These are phyloP conservation scores for Drosophila prosaltans DNA, from an alignment of 1,140 invertebrate genomes.

Conservation along the genomic window DNA sequence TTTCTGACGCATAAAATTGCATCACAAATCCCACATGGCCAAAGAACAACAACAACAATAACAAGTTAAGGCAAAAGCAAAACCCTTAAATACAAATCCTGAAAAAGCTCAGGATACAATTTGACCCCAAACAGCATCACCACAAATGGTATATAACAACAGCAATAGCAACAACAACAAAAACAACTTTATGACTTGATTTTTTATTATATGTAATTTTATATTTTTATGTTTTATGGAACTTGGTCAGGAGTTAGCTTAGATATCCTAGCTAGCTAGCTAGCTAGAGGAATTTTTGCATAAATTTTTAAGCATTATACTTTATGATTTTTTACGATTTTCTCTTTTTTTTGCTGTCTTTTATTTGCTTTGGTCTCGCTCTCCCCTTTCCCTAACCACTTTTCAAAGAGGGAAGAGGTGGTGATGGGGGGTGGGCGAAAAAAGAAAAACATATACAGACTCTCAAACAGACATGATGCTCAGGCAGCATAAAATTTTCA, in stretches of 20 bases:
- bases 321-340: constrained; percentile 76
- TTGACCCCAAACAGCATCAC: constrained; percentile 33
- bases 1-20: constrained; percentile 29
- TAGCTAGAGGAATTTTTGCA: constrained; percentile 60
- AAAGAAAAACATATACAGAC: constrained; percentile 31
- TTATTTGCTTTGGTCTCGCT: constrained; percentile 54
- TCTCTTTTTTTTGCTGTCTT: constrained; percentile 43
- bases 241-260: constrained; percentile 17
- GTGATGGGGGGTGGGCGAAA: neutral
- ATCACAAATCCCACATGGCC: neutral
- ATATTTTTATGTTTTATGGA: constrained; percentile 63
- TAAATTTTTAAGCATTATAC: constrained; percentile 74
- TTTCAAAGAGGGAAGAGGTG: no score
- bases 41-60: neutral
- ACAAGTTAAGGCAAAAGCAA: neutral
- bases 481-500: constrained; percentile 46
- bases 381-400: neutral
- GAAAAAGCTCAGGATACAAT: constrained; percentile 5
- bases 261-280: constrained; percentile 44
- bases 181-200: constrained; percentile 72
- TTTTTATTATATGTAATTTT: constrained; percentile 77
- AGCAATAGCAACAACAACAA: constrained; percentile 8
- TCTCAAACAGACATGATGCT: constrained; percentile 29
- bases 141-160: constrained; percentile 24
- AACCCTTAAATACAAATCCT: constrained; percentile 9